Evolutionary conservation across 2,888 invertebrate species (phyloP).

Genomic region (Ennomos quercinarius): DNA sequence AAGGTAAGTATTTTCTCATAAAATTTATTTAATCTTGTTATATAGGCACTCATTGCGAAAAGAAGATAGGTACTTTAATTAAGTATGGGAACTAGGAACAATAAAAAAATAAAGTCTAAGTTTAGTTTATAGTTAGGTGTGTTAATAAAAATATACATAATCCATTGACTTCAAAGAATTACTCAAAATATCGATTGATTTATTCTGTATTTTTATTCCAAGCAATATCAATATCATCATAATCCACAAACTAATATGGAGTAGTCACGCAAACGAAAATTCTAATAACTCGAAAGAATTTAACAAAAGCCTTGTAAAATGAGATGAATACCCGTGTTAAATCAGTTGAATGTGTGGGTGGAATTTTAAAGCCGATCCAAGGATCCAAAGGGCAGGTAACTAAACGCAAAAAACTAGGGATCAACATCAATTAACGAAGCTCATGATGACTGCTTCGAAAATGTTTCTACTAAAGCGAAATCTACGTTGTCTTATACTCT

Average conservation of each 20-base stretch:
- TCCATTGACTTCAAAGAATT: too few species aligned
- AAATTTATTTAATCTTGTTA: too few species aligned
- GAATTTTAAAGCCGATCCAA: slow-evolving; percentile 22
- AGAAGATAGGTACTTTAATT: too few species aligned
- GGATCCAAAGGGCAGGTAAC: slow-evolving; percentile 6
- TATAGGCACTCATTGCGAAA: too few species aligned
- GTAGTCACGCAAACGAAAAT: neutral
- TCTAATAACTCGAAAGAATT: slow-evolving; percentile 4
- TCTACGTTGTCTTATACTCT: neutral
- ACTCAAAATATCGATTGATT: too few species aligned
- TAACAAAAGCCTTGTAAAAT: slow-evolving; percentile 6
- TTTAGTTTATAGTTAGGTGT: too few species aligned
- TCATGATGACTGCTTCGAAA: slow-evolving; percentile 22
- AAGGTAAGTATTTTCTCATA: too few species aligned
- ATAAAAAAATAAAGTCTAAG: too few species aligned
- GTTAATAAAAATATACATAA: too few species aligned
- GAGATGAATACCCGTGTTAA: neutral
- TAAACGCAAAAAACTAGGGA: slow-evolving; percentile 21
- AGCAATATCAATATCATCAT: too few species aligned
- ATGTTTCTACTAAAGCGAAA: slow-evolving; percentile 26
- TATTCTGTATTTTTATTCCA: too few species aligned
- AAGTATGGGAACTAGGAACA: too few species aligned
- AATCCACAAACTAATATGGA: neutral
- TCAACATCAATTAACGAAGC: slow-evolving; percentile 7
- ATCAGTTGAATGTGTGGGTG: slow-evolving; percentile 18